Evolutionary conservation across 2,888 invertebrate genomes (phyloP).

Genomic region (Ptychoptera albimana): DNA sequence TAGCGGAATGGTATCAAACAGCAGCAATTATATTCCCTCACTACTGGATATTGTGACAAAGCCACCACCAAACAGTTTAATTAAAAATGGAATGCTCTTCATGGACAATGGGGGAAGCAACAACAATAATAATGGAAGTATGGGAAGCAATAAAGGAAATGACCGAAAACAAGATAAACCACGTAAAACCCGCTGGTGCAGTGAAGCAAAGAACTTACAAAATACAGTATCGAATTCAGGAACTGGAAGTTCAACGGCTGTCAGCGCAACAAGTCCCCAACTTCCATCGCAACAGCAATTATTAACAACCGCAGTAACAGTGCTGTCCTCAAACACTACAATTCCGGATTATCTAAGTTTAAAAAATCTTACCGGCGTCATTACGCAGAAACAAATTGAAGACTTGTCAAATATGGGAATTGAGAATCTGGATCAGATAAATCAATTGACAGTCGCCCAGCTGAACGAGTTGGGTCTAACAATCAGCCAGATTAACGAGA

Average conservation of each 20-base stretch:
- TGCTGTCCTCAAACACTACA: background rate
- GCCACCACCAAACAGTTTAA: constrained; percentile 11
- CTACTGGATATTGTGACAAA: constrained; percentile 26
- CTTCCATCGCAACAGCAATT: too few species aligned
- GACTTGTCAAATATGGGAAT: constrained; percentile 42
- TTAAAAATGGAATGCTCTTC: too few species aligned
- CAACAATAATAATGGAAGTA: too few species aligned
- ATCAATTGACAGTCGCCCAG: constrained; percentile 42
- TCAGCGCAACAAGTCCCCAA: background rate
- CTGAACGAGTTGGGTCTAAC: constrained; percentile 43
- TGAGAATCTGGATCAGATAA: constrained; percentile 41
- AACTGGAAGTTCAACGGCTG: background rate
- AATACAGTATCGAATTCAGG: too few species aligned
- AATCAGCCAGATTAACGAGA: constrained; percentile 41
- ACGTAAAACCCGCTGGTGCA: constrained; percentile 28
- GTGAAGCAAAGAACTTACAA: constrained; percentile 8
- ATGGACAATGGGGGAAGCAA: too few species aligned
- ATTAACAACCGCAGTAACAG: background rate
- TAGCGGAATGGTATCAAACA: background rate
- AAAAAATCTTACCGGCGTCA: constrained; percentile 39
- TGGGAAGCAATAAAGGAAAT: background rate
- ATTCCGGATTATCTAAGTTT: constrained; percentile 34
- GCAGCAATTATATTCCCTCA: constrained; percentile 19
- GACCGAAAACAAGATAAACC: constrained; percentile 17
- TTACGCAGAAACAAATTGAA: constrained; percentile 40